Evolutionary conservation across 2,113 vertebrate genomes (phyloP).

Genomic region (Gavia stellata): DNA sequence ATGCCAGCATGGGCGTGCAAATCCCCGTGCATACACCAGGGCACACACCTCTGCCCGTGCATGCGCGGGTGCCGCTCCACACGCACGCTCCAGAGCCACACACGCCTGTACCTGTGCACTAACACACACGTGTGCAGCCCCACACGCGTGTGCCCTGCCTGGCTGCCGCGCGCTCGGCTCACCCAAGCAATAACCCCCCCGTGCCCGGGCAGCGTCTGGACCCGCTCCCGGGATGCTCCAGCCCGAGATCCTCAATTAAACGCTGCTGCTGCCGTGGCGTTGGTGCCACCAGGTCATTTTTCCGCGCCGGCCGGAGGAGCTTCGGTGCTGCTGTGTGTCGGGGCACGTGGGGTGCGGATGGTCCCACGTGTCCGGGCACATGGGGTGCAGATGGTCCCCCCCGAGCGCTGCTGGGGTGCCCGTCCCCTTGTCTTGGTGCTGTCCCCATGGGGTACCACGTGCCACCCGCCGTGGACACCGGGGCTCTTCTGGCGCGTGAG

Average conservation of each 20-base stretch:
- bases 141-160: not conserved
- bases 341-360: rapidly evolving
- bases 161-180: not conserved
- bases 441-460: not conserved
- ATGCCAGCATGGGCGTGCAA: not conserved
- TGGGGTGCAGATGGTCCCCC: not conserved
- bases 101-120: not conserved
- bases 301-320: not conserved
- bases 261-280: not conserved
- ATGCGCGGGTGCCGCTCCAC: not conserved
- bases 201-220: not conserved
- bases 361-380: not conserved
- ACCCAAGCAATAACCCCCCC: not conserved
- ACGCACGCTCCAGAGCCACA: rapidly evolving
- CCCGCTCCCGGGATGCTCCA: not conserved
- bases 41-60: not conserved
- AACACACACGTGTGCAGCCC: not conserved
- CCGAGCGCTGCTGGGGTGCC: not conserved
- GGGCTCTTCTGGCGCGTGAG: not conserved
- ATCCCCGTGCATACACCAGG: not conserved
- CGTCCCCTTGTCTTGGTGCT: no score
- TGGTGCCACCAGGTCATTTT: not conserved
- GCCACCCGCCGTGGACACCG: not conserved
- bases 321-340: rapidly evolving
- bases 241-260: not conserved